Evolutionary conservation across 2,113 vertebrate genomes (phyloP), one percentile per base, ranked within the genome.

Genomic region (Pterophyllum scalare): DNA sequence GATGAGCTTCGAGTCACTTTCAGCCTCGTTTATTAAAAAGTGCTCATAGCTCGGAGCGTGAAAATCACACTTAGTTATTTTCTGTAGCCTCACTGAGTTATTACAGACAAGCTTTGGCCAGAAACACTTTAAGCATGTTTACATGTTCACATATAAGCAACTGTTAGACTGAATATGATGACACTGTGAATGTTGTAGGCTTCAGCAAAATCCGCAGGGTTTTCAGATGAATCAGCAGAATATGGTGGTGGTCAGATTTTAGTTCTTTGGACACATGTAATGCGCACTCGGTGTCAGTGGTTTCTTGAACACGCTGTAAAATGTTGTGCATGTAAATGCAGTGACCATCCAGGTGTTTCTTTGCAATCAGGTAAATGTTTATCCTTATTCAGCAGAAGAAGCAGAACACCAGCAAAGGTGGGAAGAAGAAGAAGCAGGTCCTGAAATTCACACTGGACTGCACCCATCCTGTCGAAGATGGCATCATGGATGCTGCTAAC

Each of bases 401-500:
- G 85, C 91, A 92, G 92, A 89, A 60, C 88, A 76, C 79, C 58
- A 82, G 83, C 22, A 92, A 92, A 92, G 97, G 98, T 89, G 97
- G 98, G 54, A 99, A 98, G 94, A 99, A 97, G 94, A 99, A 99
- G 96, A 99, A 99, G 95, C 98, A 98, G 88, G 94, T 98, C 76
- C 87, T 99, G 84, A 99, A 99, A 84, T 99, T 99, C 85, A 99
- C 98, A 0, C 93, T 99, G 85, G 98, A 99, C 89, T 99, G 98
- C 90, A 99, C 98, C 10, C 98, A 99, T 84, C 98, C 98, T 0
- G 98, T 99, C 2, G 98, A 99, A 93, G 98, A 99, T 94, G 98
- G 98, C 20, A 99, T 99, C 94, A 99, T 99, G 98, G 98, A 99
- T 7, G 98, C 98, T 14, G 98, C 97, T 80, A 99, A 99, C 92